Evolutionary conservation across 2,797 vertebrate species (phyloP), one percentile per base, ranked within the genome.

Genomic region (Phrynocephalus vlangalii): DNA sequence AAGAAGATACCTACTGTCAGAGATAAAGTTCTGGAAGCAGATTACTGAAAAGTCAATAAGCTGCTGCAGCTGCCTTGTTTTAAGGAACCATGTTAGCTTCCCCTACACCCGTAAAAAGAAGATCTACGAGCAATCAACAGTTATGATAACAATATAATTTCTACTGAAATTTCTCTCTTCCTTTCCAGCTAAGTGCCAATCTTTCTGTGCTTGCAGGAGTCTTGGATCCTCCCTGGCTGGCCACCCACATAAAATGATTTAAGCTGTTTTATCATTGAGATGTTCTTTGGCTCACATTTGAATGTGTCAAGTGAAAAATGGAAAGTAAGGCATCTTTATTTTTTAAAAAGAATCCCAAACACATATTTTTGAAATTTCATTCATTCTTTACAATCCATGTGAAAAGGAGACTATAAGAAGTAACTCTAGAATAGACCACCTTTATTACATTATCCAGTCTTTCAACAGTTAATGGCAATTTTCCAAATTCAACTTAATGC

Each of bases 221-320:
- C 67, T 9, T 79, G 38, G 38, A 50, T n/a, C 18, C 56, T 84
- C 68, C 33, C 33, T 76, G 38, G 67, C 18, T 75, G 68, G 56
- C 85, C 76, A 83, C 75, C 88, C 76, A 79, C 33, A n/a, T 2
- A 75, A 38, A 79, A 68, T 68, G 79, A 66, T 83, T 89, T 52
- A 86, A 75, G 26, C 7, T 79, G 81, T 73, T 30, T 73, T 84
- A 86, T 80, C 44, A 1, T 16, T 30, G 3, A 71, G 15, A 71
- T 83, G n/a, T 86, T 79, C 20, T 50, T 83, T 67, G 68, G 75
- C 70, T 89, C 13, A 73, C 10, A 79, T 79, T 67, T 86, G 81
- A 89, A 80, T 68, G 73, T 75, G 56, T 86, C 76, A 79, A 77
- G 66, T 86, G 71, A 73, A 56, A 67, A 67, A 66, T 75, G 83